A percentile compares a stretch with the other conserved stretches of the same genome.
phyloP scores from a whole-genome alignment of 2,888 invertebrate genomes.

The Hedya salicella region DNA sequence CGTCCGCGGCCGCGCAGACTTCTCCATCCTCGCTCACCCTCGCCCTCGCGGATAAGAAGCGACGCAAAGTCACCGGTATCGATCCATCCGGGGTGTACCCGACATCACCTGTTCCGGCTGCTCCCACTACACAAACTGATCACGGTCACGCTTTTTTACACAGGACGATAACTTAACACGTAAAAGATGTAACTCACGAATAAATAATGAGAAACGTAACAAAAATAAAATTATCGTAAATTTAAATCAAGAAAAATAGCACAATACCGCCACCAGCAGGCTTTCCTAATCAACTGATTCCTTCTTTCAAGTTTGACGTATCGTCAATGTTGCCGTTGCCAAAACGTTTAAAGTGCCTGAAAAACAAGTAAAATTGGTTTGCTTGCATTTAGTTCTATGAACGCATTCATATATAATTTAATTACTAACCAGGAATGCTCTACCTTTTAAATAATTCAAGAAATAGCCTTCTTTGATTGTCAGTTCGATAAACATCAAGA shows the following conservation, averaged over 20 bases:
- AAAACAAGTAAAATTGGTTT: no score
- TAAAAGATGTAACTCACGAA: slow-evolving; percentile 63
- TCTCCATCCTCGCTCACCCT: slow-evolving; percentile 75
- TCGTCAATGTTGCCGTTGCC: slow-evolving; percentile 34
- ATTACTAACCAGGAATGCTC: no score
- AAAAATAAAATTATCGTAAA: slow-evolving; percentile 78
- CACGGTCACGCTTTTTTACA: slow-evolving; percentile 47
- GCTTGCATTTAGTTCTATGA: no score
- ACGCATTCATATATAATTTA: no score
- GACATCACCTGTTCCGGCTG: slow-evolving; percentile 71
- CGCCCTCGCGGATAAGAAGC: slow-evolving; percentile 55
- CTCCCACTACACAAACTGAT: slow-evolving; percentile 52
- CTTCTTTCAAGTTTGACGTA: slow-evolving; percentile 54
- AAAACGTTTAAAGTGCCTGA: slow-evolving; percentile 8
- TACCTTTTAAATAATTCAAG: no score
- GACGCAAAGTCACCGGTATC: slow-evolving; percentile 78
- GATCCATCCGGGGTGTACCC: slow-evolving; percentile 79
- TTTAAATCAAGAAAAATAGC: slow-evolving; percentile 58
- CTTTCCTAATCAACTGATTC: slow-evolving; percentile 75
- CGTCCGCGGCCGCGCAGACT: slow-evolving; percentile 79
- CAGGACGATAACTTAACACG: slow-evolving; percentile 56
- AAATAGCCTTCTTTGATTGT: no score
- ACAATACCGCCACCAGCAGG: slow-evolving; percentile 63
- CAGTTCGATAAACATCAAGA: no score
- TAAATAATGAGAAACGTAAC: slow-evolving; percentile 68